Evolutionary conservation across 2,113 vertebrate genomes (phyloP), one percentile per base, ranked within the genome.

Genomic region (Esox niger): DNA sequence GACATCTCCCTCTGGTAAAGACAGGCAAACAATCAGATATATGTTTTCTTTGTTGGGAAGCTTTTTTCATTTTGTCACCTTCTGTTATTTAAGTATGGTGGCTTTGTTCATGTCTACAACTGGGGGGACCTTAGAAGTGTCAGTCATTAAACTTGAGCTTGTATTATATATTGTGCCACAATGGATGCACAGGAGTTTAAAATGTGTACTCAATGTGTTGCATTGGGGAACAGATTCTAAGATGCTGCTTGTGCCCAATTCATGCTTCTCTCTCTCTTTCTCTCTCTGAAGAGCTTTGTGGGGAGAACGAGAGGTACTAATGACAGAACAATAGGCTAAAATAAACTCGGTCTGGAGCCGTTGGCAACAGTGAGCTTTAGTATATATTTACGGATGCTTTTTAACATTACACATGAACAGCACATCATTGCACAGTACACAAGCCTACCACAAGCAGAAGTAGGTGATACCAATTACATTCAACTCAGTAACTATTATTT

Each of bases 191-290:
- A 43, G 64, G 70, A 70, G 77, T 80, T 66, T 76, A 69, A 76
- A 75, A 69, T 69, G 13, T 15, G 5, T 43, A n/a, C n/a, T n/a
- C n/a, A n/a, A n/a, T n/a, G n/a, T 43, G 38, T 17, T 15, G 76
- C 76, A 76, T 79, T 75, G 84, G 83, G 66, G 74, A 82, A 66
- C 83, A 86, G 79, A 83, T 85, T 82, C 79, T 77, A 73, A n/a
- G n/a, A n/a, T n/a, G n/a, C 46, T n/a, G 32, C 57, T 59, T 15
- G n/a, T 55, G 23, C 31, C 73, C 69, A 78, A 64, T 52, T 43
- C 23, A n/a, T 35, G 1, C 35, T 43, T 6, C 52, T 0, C 21
- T 55, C 20, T 55, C 52, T 21, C 52, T n/a, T n/a, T n/a, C n/a
- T n/a, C n/a, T n/a, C n/a, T n/a, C n/a, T n/a, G n/a, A 38, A 11